Evolutionary conservation across 2,888 invertebrate genomes (phyloP).

Genomic region (Andrena camellia): DNA sequence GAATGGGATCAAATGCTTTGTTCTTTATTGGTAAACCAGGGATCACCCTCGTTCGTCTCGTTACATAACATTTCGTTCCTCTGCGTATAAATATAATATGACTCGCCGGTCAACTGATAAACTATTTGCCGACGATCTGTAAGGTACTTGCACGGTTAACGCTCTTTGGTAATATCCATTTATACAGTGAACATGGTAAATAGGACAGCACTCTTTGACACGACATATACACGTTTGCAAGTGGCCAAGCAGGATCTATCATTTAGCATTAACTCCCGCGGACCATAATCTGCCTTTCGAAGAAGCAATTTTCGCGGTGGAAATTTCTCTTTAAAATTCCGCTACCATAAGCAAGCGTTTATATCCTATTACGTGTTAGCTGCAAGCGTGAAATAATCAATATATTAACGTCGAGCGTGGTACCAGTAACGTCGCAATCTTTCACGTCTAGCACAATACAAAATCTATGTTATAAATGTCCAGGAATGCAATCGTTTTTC

Average conservation of each 20-base stretch:
- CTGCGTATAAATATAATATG: slow-evolving; percentile 60
- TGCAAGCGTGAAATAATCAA: neutral
- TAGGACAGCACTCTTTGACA: slow-evolving; percentile 39
- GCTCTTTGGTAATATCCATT: slow-evolving; percentile 62
- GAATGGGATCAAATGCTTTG: slow-evolving; percentile 38
- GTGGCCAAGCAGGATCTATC: slow-evolving; percentile 12
- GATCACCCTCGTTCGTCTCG: slow-evolving; percentile 10
- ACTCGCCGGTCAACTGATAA: slow-evolving; percentile 44
- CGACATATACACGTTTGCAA: slow-evolving; percentile 19
- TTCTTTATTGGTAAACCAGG: slow-evolving; percentile 56
- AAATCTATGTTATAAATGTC: neutral
- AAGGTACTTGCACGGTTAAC: slow-evolving; percentile 55
- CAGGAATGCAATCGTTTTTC: neutral
- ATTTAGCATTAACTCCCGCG: slow-evolving; percentile 12
- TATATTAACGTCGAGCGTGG: neutral
- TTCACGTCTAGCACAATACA: neutral
- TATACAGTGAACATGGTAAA: slow-evolving; percentile 37
- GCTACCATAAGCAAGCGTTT: neutral
- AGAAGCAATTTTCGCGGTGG: neutral
- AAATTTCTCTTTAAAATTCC: neutral
- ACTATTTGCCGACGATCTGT: slow-evolving; percentile 44
- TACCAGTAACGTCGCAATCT: neutral
- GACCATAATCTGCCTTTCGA: neutral
- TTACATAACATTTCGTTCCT: slow-evolving; percentile 37
- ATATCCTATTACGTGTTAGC: neutral